A percentile compares a stretch with the other conserved stretches of the same genome.
Conservation (phyloP, 2,888 invertebrate genomes). For the Syrista parreyssii region DNA sequence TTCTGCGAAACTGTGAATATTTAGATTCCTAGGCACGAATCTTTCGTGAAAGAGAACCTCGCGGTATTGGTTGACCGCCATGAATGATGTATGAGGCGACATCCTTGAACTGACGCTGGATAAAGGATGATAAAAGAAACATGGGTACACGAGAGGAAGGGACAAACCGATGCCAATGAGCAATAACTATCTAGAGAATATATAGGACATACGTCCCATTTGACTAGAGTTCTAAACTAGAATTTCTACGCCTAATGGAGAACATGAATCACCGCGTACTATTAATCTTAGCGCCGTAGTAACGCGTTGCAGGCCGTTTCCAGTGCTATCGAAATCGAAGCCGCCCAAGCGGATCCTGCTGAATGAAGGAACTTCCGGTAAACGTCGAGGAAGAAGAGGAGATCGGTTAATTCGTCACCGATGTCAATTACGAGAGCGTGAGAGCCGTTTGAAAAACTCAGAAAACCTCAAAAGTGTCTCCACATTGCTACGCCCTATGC, state of each 20-base stretch:
- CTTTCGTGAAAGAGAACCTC: slow-evolving; percentile 7
- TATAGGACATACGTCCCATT: neutral
- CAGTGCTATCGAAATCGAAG: neutral
- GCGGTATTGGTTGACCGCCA: neutral
- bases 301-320: no score
- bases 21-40: slow-evolving; percentile 11
- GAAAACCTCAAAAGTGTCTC: neutral
- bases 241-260: neutral
- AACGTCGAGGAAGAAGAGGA: neutral
- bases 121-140: neutral
- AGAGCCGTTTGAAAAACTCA: neutral
- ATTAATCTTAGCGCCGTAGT: neutral
- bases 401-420: neutral
- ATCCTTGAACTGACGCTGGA: neutral
- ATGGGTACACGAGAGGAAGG: neutral
- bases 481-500: neutral
- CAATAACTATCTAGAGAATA: neutral
- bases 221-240: neutral
- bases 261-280: neutral
- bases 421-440: slow-evolving; percentile 3
- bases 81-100: slow-evolving; percentile 12
- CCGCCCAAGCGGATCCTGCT: neutral
- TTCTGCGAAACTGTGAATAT: slow-evolving; percentile 7
- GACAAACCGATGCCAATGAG: neutral
- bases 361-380: neutral